A percentile compares a stretch with the other conserved stretches of the same genome.
These are phyloP conservation scores for Lanistes nyassanus DNA, from an alignment of 1,140 invertebrate species.

Conservation along the genomic window DNA sequence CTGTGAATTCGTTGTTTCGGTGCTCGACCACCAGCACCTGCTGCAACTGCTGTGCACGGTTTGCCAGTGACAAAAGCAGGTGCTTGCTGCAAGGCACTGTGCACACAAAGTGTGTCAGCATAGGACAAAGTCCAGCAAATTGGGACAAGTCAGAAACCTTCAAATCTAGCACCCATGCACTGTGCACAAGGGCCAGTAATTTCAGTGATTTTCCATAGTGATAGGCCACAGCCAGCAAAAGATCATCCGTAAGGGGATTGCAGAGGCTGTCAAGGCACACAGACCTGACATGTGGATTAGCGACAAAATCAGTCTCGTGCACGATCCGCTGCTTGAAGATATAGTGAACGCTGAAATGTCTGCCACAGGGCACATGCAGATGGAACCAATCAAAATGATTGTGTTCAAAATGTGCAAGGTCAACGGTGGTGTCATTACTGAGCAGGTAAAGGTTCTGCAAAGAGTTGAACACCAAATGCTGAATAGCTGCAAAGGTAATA, in stretches of 20 bases:
- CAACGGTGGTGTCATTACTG: conserved; percentile 21
- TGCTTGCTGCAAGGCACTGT: background rate
- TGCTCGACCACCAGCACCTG: conserved; percentile 8
- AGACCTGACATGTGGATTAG: conserved; percentile 17
- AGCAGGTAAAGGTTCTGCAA: conserved; percentile 17
- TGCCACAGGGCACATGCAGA: background rate
- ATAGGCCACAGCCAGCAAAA: conserved; percentile 15
- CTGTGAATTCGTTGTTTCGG: background rate
- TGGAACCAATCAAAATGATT: background rate
- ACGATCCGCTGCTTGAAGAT: conserved; percentile 18
- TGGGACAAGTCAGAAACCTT: conserved; percentile 4
- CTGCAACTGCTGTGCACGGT: conserved; percentile 3
- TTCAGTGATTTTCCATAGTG: conserved; percentile 12
- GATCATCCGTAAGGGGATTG: conserved; percentile 5
- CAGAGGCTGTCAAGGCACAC: conserved; percentile 19
- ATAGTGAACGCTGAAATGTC: conserved; percentile 18
- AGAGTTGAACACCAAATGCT: background rate
- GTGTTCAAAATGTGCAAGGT: background rate
- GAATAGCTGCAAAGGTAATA: conserved; percentile 9
- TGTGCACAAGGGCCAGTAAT: conserved; percentile 8
- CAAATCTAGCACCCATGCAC: conserved; percentile 6
- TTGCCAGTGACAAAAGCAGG: conserved; percentile 13
- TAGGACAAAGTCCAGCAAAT: background rate
- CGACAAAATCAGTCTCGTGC: background rate
- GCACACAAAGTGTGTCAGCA: conserved; percentile 20